Evolutionary conservation across 2,113 vertebrate genomes (phyloP).

Genomic region (Progne subis): DNA sequence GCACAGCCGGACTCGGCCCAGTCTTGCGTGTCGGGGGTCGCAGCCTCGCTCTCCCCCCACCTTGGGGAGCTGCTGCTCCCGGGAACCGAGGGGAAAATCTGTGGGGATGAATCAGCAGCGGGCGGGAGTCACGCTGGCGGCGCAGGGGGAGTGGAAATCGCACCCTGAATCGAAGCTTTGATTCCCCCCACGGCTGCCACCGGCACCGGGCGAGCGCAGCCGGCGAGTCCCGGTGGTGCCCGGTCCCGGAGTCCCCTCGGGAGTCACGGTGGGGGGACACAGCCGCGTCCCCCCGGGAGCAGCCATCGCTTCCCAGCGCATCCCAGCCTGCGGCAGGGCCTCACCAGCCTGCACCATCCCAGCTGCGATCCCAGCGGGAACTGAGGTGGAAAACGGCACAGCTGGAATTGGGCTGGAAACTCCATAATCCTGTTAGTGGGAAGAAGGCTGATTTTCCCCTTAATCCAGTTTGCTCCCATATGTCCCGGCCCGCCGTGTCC

Average conservation of each 20-base stretch:
- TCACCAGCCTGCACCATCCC: not conserved
- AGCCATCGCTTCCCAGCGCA: not conserved
- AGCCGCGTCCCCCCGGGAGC: rapidly evolving
- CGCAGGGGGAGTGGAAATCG: too few species aligned
- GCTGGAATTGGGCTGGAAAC: not conserved
- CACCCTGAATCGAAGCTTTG: too few species aligned
- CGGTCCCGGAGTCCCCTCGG: not conserved
- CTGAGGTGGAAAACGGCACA: not conserved
- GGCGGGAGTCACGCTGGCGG: too few species aligned
- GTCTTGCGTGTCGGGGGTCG: too few species aligned
- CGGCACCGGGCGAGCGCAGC: too few species aligned
- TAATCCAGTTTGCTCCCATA: slow-evolving; percentile 23
- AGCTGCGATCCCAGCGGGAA: not conserved
- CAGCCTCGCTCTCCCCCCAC: too few species aligned
- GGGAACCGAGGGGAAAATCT: too few species aligned
- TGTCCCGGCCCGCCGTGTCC: not conserved
- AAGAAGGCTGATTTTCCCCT: not conserved
- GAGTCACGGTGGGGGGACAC: not conserved
- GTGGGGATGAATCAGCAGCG: too few species aligned
- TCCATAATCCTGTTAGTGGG: not conserved
- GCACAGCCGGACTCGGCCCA: too few species aligned
- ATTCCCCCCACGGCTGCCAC: too few species aligned
- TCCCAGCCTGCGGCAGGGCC: not conserved
- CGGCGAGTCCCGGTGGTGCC: too few species aligned
- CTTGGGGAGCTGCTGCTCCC: too few species aligned